Percentiles rank a stretch among this genome's conserved stretches.
phyloP scores from a whole-genome alignment of 2,113 vertebrate species.

The Falcunculus frontatus region DNA sequence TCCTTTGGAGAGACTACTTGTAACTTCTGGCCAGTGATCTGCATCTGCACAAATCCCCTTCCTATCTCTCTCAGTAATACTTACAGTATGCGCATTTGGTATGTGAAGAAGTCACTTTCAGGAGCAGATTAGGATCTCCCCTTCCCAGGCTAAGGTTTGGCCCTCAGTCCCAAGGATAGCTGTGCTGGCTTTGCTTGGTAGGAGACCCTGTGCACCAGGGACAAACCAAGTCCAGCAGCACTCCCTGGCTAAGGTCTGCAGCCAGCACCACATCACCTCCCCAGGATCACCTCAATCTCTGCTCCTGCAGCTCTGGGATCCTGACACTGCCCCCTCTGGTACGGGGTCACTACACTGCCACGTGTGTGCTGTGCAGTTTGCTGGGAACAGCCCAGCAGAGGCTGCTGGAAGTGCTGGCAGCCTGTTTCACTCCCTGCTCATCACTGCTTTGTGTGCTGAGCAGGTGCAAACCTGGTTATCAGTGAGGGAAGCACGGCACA shows the following conservation, averaged over 20 bases:
- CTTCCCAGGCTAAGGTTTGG: not conserved
- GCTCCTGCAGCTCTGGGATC: not conserved
- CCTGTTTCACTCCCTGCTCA: not conserved
- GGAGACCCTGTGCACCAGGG: accelerated
- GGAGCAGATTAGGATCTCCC: not conserved
- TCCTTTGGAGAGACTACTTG: not conserved
- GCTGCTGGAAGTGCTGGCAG: not conserved
- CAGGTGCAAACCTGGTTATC: not conserved
- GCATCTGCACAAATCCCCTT: not conserved
- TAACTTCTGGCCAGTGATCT: not conserved
- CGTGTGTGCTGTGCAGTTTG: not conserved
- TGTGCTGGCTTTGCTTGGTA: not conserved
- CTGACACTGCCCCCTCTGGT: not conserved
- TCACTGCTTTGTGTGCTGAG: not conserved
- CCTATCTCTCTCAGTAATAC: not conserved
- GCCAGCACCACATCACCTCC: not conserved
- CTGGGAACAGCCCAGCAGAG: accelerated
- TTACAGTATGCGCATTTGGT: not conserved
- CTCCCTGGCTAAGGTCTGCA: not conserved
- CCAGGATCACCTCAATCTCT: not conserved
- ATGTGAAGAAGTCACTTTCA: not conserved
- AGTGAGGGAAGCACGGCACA: accelerated
- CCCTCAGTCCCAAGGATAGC: not conserved
- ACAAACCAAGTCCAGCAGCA: not conserved
- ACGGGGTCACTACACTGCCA: accelerated